Evolutionary conservation across 2,888 invertebrate genomes (phyloP).

Genomic region (Leptinotarsa tumamoca): DNA sequence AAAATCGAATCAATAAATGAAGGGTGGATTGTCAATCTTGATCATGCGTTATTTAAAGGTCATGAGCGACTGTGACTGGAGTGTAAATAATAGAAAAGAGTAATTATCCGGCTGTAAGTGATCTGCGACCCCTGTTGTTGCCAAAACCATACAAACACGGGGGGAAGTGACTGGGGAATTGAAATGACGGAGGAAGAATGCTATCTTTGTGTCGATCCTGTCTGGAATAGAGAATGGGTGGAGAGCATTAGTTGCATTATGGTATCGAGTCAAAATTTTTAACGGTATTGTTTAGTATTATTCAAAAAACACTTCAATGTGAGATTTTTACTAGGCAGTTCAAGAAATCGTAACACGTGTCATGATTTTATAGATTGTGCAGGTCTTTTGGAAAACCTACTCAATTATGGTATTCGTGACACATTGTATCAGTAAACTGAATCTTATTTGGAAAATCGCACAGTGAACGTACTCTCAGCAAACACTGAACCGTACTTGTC

Average conservation of each 20-base stretch:
- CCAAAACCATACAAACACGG: conserved; percentile 57
- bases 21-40: conserved; percentile 52
- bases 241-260: background rate
- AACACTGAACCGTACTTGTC: no score
- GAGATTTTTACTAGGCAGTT: no score
- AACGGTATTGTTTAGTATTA: no score
- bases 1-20: conserved; percentile 43
- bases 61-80: conserved; percentile 50
- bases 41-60: conserved; percentile 55
- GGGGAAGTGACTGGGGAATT: conserved; percentile 49
- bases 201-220: background rate
- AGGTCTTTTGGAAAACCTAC: no score
- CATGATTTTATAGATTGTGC: no score
- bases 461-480: no score
- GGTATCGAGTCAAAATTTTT: background rate
- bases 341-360: no score
- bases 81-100: conserved; percentile 63
- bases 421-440: no score
- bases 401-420: no score
- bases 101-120: conserved; percentile 63
- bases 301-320: no score
- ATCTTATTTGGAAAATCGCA: no score
- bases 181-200: conserved; percentile 24
- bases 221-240: background rate
- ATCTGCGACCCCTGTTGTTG: conserved; percentile 57